These are phyloP conservation scores for Athalia circularis DNA, from an alignment of 2,888 invertebrate species.

Conservation along the genomic window DNA sequence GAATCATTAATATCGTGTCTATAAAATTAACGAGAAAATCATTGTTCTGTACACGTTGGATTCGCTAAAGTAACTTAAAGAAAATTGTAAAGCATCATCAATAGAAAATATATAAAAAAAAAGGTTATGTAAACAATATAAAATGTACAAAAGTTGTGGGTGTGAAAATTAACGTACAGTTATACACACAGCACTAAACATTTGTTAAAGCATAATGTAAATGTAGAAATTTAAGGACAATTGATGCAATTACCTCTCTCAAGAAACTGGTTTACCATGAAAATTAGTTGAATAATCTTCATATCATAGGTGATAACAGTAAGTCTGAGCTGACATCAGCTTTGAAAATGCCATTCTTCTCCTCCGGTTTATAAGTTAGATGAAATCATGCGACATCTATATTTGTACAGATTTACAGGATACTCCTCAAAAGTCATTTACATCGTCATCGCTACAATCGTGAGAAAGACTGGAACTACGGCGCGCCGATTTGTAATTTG, in stretches of 20 bases:
- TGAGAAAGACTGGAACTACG: constrained; percentile 44
- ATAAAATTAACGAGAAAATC: constrained; percentile 8
- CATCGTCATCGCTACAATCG: constrained; percentile 52
- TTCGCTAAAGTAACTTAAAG: constrained; percentile 18
- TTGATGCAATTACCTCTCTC: background rate
- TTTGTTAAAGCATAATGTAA: constrained; percentile 34
- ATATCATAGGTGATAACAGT: background rate
- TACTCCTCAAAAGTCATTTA: constrained; percentile 47
- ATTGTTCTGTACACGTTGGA: constrained; percentile 23
- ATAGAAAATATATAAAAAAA: constrained; percentile 14
- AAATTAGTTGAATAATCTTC: background rate
- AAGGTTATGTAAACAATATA: constrained; percentile 25
- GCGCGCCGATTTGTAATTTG: no score
- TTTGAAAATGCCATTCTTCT: constrained; percentile 10
- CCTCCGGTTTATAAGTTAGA: background rate
- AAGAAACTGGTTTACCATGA: background rate
- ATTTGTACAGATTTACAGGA: constrained; percentile 60
- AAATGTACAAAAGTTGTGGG: constrained; percentile 28
- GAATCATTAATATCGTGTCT: background rate
- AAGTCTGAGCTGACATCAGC: background rate
- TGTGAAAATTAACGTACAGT: constrained; percentile 24
- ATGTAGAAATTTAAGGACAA: constrained; percentile 22
- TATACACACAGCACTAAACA: constrained; percentile 31
- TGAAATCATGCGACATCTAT: constrained; percentile 39
- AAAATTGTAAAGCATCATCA: constrained; percentile 19